Conservation (phyloP, 2,113 vertebrate genomes). For the Galeopterus variegatus region DNA sequence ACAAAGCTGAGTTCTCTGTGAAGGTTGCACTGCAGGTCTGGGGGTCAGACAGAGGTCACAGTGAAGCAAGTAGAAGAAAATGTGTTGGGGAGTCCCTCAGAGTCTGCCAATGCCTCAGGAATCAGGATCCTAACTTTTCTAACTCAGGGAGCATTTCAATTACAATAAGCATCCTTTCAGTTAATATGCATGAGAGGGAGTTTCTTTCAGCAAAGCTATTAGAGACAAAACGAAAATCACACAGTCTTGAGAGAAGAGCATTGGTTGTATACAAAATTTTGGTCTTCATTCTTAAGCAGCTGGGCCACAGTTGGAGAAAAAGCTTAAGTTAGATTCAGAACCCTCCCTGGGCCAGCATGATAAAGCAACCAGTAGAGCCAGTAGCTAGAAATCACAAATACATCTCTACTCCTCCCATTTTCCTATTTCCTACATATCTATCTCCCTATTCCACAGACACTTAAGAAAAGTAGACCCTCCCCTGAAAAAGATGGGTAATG, state of each 20-base stretch:
- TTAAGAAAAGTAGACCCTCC: not conserved
- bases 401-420: not conserved
- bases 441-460: not conserved
- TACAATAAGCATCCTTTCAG: not conserved
- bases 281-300: not conserved
- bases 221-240: not conserved
- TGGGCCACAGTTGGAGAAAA: not conserved
- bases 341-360: not conserved
- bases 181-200: not conserved
- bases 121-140: not conserved
- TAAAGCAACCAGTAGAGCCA: not conserved
- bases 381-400: not conserved
- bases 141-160: not conserved
- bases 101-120: fast-evolving
- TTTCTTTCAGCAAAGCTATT: not conserved
- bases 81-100: not conserved
- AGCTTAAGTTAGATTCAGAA: not conserved
- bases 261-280: not conserved
- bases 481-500: not conserved
- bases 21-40: not conserved
- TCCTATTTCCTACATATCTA: not conserved
- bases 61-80: not conserved
- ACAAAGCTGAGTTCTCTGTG: not conserved
- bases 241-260: not conserved
- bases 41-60: not conserved